These are phyloP conservation scores for Erebia ligea DNA, from an alignment of 2,888 invertebrate species.

Conservation along the genomic window DNA sequence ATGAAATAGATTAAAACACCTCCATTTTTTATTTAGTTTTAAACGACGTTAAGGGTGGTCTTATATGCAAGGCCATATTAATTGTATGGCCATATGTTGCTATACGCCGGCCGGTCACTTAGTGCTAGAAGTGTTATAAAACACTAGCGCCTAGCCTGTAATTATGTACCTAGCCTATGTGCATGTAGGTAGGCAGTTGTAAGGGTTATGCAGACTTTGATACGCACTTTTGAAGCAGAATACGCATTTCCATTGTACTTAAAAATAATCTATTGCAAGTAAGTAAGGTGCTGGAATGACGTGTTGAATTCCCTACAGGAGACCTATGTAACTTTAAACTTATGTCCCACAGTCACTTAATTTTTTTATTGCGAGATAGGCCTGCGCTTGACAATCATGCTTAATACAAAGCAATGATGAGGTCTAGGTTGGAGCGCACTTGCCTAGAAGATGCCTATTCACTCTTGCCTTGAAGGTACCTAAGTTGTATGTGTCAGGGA, in stretches of 20 bases:
- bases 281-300: too few species aligned
- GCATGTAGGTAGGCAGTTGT: slow-evolving; percentile 17
- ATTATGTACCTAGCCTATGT: slow-evolving; percentile 13
- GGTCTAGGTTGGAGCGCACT: too few species aligned
- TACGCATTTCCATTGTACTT: slow-evolving; percentile 43
- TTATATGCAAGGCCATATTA: background rate
- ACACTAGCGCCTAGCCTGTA: slow-evolving; percentile 30
- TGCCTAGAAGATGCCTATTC: too few species aligned
- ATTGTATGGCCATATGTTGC: too few species aligned
- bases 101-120: background rate
- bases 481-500: too few species aligned
- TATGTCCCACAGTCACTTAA: too few species aligned
- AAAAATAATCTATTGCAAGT: background rate
- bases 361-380: too few species aligned
- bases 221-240: slow-evolving; percentile 53
- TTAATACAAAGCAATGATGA: too few species aligned
- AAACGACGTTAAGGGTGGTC: background rate
- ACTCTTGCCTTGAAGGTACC: too few species aligned
- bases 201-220: slow-evolving; percentile 43
- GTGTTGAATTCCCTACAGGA: too few species aligned
- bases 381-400: too few species aligned
- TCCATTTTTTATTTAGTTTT: background rate
- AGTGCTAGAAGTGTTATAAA: slow-evolving; percentile 13
- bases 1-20: background rate
- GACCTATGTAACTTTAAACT: too few species aligned